Evolutionary conservation across 2,888 invertebrate species (phyloP).

Genomic region (Temnothorax unifasciatus): DNA sequence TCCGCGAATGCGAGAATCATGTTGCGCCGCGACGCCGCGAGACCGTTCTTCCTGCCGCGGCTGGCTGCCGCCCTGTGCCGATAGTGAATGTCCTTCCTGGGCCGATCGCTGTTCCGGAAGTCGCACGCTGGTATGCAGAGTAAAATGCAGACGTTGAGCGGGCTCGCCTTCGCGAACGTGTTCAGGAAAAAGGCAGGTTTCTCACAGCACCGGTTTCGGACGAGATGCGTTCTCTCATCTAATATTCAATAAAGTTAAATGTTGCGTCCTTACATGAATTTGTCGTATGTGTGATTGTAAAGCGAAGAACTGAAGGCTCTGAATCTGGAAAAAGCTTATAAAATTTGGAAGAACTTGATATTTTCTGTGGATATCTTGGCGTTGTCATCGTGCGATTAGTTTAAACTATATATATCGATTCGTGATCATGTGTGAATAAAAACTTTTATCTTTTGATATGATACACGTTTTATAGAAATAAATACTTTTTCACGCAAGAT

Average conservation of each 20-base stretch:
- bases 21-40: slow-evolving; percentile 29
- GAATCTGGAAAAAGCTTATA: background rate
- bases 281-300: background rate
- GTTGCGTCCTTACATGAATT: background rate
- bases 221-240: background rate
- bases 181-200: slow-evolving; percentile 84
- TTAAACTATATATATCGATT: slow-evolving; percentile 4
- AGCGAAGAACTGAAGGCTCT: background rate
- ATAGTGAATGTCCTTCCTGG: slow-evolving; percentile 39
- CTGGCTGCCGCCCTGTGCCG: slow-evolving; percentile 30
- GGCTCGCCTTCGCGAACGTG: slow-evolving; percentile 82
- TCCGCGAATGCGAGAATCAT: slow-evolving; percentile 55
- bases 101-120: slow-evolving; percentile 30
- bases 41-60: slow-evolving; percentile 47
- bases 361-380: background rate
- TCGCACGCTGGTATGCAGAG: slow-evolving; percentile 56
- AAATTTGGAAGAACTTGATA: background rate
- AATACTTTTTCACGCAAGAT: background rate
- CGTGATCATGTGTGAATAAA: background rate
- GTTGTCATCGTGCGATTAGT: background rate
- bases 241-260: background rate
- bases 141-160: slow-evolving; percentile 83
- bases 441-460: slow-evolving; percentile 15
- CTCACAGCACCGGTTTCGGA: background rate
- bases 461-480: background rate